Evolutionary conservation across 2,113 vertebrate genomes (phyloP), one percentile per base, ranked within the genome.

Genomic region (Alces alces): DNA sequence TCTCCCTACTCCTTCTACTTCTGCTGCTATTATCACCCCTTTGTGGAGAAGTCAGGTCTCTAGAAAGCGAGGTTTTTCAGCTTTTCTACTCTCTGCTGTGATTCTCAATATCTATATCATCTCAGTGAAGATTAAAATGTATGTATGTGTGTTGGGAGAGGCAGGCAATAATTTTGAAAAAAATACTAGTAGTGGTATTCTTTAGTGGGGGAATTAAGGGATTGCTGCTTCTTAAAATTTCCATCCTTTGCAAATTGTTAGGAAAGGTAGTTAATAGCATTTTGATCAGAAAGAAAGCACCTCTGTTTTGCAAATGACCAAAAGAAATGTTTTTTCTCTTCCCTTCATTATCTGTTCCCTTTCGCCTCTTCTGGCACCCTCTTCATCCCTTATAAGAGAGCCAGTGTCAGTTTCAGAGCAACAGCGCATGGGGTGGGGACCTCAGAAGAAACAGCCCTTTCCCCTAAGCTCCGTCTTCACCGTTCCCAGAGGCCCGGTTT

Each of bases 381-480:
- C 73, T 50, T 86, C n/a, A 33, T 88, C 23, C 43, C 78, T 79
- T 66, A 78, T n/a, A 21, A 86, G 30, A 50, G 43, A 88, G 39
- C 2, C 30, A 73, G 43, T 39, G 23, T 73, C 47, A 93, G 55
- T 61, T 95, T 94, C 78, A 83, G 70, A 82, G n/a, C 33, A 82
- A 58, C 0, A 2, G 4, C 0, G 0, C 66, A 6, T 70, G 1
- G 1, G 30, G 50, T n/a, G 15, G 7, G 1, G 54, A 88, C 43
- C 43, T 80, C 73, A 43, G 11, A 96, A 78, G 91, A 76, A 94
- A 66, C 2, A 2, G 45, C 17, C 25, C 7, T 47, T 89, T 54
- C 23, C 2, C 10, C 1, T 95, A 30, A 76, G 82, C 89, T 33
- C 14, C 39, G 10, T 8, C 30, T 36, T 78, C 11, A 64, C 43